Evolutionary conservation across 1,140 invertebrate genomes (phyloP).

Genomic region (Anagrus nilaparvatae): DNA sequence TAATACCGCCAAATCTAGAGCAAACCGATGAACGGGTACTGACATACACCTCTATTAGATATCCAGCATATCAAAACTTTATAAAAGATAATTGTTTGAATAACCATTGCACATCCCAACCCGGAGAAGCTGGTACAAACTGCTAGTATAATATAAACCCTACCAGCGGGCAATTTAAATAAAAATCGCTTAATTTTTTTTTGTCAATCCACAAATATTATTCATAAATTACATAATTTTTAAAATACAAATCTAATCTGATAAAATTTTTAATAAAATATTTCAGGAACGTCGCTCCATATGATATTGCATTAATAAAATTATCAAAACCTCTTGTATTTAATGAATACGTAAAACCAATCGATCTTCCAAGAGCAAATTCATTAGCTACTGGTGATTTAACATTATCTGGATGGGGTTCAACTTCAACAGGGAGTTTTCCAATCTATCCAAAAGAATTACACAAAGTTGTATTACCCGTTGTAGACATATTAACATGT

Average conservation of each 20-base stretch:
- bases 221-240: background rate
- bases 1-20: no score
- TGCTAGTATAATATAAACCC: no score
- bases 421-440: slow-evolving; percentile 19
- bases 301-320: slow-evolving; percentile 54
- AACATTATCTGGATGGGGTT: slow-evolving; percentile 43
- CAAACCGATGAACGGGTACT: no score
- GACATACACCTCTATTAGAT: no score
- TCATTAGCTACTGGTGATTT: slow-evolving; percentile 32
- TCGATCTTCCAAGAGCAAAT: slow-evolving; percentile 38
- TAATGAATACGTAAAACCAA: slow-evolving; percentile 43
- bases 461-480: slow-evolving; percentile 25
- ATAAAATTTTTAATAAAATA: background rate
- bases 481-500: slow-evolving; percentile 25
- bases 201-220: no score
- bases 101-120: no score
- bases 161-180: no score
- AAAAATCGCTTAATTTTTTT: no score
- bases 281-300: slow-evolving; percentile 39
- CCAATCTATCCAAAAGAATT: slow-evolving; percentile 19
- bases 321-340: slow-evolving; percentile 44
- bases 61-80: no score
- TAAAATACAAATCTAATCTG: background rate
- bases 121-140: no score
- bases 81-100: no score